Percentiles rank a stretch among this genome's conserved stretches.
These are phyloP conservation scores for Netelia inedita DNA, from an alignment of 2,888 invertebrate species.

Conservation along the genomic window DNA sequence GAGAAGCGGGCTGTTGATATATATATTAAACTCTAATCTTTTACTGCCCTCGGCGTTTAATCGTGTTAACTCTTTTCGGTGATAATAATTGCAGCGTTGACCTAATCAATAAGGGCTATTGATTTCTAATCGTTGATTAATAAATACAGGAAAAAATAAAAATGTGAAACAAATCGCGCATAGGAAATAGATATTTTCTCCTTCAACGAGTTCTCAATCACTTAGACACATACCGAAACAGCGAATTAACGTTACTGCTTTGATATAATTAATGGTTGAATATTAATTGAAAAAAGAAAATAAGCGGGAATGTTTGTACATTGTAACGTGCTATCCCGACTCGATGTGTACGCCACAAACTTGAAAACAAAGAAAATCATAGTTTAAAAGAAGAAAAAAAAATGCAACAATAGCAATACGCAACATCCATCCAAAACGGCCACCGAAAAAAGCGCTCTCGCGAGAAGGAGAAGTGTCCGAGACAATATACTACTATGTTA, in stretches of 20 bases:
- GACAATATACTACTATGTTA: conserved; percentile 70
- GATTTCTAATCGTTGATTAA: conserved; percentile 25
- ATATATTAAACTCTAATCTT: conserved; percentile 50
- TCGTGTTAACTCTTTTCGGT: conserved; percentile 64
- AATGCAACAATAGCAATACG: conserved; percentile 68
- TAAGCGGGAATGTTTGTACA: neutral
- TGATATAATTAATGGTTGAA: conserved; percentile 19
- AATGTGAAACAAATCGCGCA: conserved; percentile 21
- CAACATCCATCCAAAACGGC: conserved; percentile 77
- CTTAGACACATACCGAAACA: conserved; percentile 35
- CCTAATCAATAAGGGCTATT: conserved; percentile 60
- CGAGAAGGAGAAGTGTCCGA: conserved; percentile 65
- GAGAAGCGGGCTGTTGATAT: conserved; percentile 28
- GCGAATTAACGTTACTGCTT: conserved; percentile 66
- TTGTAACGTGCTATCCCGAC: neutral
- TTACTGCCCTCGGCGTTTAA: conserved; percentile 67
- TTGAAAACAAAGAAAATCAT: conserved; percentile 14
- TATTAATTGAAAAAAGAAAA: conserved; percentile 16
- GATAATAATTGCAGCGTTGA: conserved; percentile 69
- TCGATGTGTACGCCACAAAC: neutral
- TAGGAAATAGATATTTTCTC: conserved; percentile 54
- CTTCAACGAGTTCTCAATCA: conserved; percentile 50
- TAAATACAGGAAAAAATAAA: no score
- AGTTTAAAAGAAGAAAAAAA: conserved; percentile 36
- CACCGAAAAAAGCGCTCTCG: conserved; percentile 69